A percentile compares a stretch with the other conserved stretches of the same genome.
phyloP scores from a whole-genome alignment of 2,888 invertebrate genomes.

The Timandra comae region DNA sequence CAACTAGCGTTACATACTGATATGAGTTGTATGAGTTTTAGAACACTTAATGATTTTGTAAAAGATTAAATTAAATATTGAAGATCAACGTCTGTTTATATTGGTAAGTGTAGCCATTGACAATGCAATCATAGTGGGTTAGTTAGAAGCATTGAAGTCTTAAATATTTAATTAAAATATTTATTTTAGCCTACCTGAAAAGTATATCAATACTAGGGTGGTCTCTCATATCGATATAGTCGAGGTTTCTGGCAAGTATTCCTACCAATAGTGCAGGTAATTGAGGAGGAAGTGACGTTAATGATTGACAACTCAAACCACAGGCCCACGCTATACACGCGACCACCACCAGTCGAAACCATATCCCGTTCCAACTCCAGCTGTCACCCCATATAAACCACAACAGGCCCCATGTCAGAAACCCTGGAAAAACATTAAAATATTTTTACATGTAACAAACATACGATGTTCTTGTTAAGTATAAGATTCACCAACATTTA shows the following conservation, averaged over 20 bases:
- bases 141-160: too few species aligned
- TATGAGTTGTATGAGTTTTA: too few species aligned
- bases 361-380: constrained; percentile 54
- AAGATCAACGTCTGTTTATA: too few species aligned
- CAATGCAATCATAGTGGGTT: too few species aligned
- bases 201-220: constrained; percentile 50
- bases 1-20: too few species aligned
- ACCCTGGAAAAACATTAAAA: constrained; percentile 32
- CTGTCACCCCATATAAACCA: constrained; percentile 50
- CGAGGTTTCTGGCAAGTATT: constrained; percentile 51
- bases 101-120: too few species aligned
- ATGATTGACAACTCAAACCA: constrained; percentile 40
- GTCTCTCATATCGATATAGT: constrained; percentile 55
- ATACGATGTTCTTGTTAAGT: neutral
- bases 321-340: constrained; percentile 48
- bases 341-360: constrained; percentile 46
- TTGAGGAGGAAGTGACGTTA: constrained; percentile 52
- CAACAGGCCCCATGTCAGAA: constrained; percentile 49
- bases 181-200: constrained; percentile 41
- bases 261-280: constrained; percentile 56
- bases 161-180: too few species aligned
- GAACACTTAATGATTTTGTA: too few species aligned
- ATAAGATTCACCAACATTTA: too few species aligned
- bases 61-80: too few species aligned
- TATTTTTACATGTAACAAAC: neutral